Evolutionary conservation across 1,140 invertebrate genomes (phyloP), one percentile per base, ranked within the genome.

Genomic region (Macrotrachela quadricornifera): DNA sequence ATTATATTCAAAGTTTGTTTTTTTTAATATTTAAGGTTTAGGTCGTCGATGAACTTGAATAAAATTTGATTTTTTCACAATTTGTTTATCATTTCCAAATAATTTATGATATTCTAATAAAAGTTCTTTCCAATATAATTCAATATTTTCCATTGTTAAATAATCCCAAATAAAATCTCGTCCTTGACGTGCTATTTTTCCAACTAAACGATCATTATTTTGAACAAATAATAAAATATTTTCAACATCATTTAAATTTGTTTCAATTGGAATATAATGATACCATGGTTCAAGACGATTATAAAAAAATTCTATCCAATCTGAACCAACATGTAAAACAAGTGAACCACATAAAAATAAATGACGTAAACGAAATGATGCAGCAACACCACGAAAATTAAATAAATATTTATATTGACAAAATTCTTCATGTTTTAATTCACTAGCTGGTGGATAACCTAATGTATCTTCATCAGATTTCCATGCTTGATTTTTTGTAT

Each of bases 401-500:
- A 94, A 92, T 49, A 95, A 72, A 73, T 90, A 92, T 68, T 87
- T 88, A 66, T 83, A 90, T 65, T 79, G 74, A 70, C 90, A 95
- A 68, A 95, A 88, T 43, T 84, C 77, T 72, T 91, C 85, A 56
- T 95, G 77, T 17, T 80, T 76, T 0, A 90, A 79, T 75, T 94
- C 88, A 60, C 75, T 59, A 0, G 86, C 88, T 52, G 90, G 82
- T 37, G 78, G 71, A 15, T 72, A 75, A 64, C 80, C 71, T 10
- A 92, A 72, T n/a, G 86, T 91, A 61, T 92, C 86, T 37, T 53
- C 63, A 47, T 84, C 78, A 37, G 87, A 92, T 68, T 85, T 91
- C 88, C 88, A 96, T 1, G 88, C 88, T 74, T 96, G 90, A 73
- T 96, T 96, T 70, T 91, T 94, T 0, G 90, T 95, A 66, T 92